Percentiles rank a stretch among this genome's conserved stretches.
Evolutionary conservation across 2,797 vertebrate species (phyloP).

Genomic region (Anniella stebbinsi): DNA sequence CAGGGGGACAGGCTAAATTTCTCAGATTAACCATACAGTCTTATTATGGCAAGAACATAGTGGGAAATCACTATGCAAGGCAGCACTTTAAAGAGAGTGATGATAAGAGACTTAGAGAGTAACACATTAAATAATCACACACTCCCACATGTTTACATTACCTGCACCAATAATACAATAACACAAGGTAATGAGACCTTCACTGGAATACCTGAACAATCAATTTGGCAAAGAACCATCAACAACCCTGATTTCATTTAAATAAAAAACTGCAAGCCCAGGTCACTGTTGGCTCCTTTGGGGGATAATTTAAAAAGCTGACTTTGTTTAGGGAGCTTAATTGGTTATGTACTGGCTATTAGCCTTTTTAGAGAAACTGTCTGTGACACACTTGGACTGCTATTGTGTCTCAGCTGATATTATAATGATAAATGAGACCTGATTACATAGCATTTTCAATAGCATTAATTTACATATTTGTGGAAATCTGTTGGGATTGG

Average conservation of each 20-base stretch:
- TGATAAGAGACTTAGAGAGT: background rate
- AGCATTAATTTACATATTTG: slow-evolving; percentile 82
- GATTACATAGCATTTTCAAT: slow-evolving; percentile 81
- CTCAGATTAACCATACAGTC: background rate
- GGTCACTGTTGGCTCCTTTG: background rate
- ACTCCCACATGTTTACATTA: background rate
- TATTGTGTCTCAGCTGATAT: slow-evolving; percentile 76
- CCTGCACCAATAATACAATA: background rate
- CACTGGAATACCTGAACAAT: background rate
- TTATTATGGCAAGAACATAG: background rate
- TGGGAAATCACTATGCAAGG: background rate
- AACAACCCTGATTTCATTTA: background rate
- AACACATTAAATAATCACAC: background rate
- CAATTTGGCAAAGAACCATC: background rate
- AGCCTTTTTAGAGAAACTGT: slow-evolving; percentile 70
- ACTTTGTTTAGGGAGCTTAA: slow-evolving; percentile 69
- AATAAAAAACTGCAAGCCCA: background rate
- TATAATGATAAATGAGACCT: slow-evolving; percentile 80
- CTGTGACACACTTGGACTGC: slow-evolving; percentile 67
- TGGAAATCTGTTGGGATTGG: slow-evolving; percentile 77
- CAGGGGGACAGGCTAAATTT: no score
- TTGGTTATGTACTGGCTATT: slow-evolving; percentile 71
- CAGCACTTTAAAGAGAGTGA: background rate
- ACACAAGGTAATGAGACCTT: background rate
- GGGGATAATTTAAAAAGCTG: slow-evolving; percentile 69